Evolutionary conservation across 2,888 invertebrate genomes (phyloP).

Genomic region (Oxycera nigricornis): DNA sequence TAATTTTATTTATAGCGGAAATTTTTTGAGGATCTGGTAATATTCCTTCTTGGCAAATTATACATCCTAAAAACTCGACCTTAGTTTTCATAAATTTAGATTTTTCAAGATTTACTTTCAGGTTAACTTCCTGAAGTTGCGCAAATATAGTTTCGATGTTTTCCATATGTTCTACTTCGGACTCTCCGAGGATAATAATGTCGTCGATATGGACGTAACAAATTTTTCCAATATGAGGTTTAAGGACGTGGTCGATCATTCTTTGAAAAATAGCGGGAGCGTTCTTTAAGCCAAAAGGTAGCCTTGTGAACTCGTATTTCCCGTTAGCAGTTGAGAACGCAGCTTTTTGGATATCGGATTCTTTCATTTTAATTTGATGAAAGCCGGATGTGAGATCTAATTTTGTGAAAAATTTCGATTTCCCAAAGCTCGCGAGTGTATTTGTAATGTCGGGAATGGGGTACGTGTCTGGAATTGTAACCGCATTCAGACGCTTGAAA

Average conservation of each 20-base stretch:
- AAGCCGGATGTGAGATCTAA: not conserved
- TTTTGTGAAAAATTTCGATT: not conserved
- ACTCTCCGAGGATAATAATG: not conserved
- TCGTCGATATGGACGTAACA: not conserved
- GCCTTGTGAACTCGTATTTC: not conserved
- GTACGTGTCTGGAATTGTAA: not conserved
- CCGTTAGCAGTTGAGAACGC: not conserved
- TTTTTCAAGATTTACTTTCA: not conserved
- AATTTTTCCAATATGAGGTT: not conserved
- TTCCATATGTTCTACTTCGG: not conserved
- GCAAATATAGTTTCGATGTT: not conserved
- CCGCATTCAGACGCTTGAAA: not conserved
- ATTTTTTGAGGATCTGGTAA: not conserved
- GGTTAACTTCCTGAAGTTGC: not conserved
- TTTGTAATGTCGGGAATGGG: not conserved
- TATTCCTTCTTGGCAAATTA: not conserved
- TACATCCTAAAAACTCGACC: not conserved
- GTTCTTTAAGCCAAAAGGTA: too few relatives aligned
- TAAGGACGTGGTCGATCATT: too few relatives aligned
- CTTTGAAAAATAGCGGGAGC: too few relatives aligned
- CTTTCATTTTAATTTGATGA: not conserved
- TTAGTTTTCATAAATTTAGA: not conserved
- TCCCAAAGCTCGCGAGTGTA: constrained; percentile 39
- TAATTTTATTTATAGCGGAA: not conserved
- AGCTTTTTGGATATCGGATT: not conserved